Conservation (phyloP, 2,797 vertebrate genomes). For the Sebastes vulpes region DNA sequence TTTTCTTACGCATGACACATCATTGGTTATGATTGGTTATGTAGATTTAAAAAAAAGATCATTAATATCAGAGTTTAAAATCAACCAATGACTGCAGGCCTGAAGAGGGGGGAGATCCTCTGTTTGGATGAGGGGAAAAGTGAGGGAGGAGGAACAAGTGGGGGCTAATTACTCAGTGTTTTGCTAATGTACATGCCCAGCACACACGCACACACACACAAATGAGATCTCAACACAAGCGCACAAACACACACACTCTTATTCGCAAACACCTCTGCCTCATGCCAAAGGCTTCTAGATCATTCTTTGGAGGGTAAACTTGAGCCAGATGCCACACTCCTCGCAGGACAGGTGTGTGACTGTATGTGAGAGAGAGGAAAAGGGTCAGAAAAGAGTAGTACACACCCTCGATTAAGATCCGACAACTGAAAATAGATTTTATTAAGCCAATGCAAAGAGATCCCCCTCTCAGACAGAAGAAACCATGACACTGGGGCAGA, state of each 20-base stretch:
- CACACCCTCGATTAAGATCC: conserved; percentile 52
- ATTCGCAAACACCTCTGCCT: conserved; percentile 40
- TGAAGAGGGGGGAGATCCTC: conserved; percentile 36
- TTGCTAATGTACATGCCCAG: conserved; percentile 77
- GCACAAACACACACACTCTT: conserved; percentile 23
- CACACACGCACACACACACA: conserved; percentile 1
- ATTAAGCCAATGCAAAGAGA: conserved; percentile 66
- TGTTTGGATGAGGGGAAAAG: conserved; percentile 51
- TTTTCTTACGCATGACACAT: conserved; percentile 67
- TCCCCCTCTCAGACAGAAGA: conserved; percentile 46
- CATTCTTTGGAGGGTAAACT: background rate
- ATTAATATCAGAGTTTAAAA: conserved; percentile 48
- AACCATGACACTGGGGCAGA: conserved; percentile 58
- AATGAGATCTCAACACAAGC: background rate
- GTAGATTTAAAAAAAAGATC: conserved; percentile 39
- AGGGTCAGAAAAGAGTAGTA: conserved; percentile 34
- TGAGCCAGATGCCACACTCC: background rate
- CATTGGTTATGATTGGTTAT: conserved; percentile 63
- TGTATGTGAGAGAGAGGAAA: background rate
- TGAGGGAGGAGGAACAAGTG: conserved; percentile 1
- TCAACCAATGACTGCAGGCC: conserved; percentile 65
- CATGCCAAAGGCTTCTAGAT: conserved; percentile 26
- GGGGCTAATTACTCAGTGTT: conserved; percentile 52
- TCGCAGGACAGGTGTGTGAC: background rate
- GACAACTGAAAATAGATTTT: conserved; percentile 65